Base-by-base conservation (phyloP, 2,797 vertebrate species). In the Benthosema pterotum region DNA sequence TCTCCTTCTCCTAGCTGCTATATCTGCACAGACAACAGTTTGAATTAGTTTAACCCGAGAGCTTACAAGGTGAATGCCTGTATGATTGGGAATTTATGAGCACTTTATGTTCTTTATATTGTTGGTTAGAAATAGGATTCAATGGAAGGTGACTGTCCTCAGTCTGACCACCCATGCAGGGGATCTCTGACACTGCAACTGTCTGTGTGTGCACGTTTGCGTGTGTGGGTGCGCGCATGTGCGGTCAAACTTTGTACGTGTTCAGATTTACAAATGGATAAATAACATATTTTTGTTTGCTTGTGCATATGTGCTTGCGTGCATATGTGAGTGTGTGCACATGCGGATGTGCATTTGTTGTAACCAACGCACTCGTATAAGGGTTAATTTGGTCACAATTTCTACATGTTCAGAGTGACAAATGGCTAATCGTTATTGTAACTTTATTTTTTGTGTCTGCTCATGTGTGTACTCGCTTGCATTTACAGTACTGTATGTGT, bases 121-220 rank as follows among this genome's bases (percentile, higher is more conserved):
- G 32, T 38, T 38, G 32, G 8, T 2, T 38, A 9, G 32, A 32
- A 38, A 38, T 38, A 25, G 32, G 8, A 11, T 38, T 38, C 65
- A 70, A 70, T 67, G 1, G 75, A 64, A 65, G 22, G 83, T 87
- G 81, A 85, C 78, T n/a, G n/a, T 90, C 88, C 89, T 91, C 82
- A 89, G 86, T 86, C 77, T 92, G 89, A 91, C 91, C 91, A 91
- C 90, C 89, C 90, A 25, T 25, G 22, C 22, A 90, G 88, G 88
- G 87, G 89, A 86, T 87, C 86, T 57, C 77, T 88, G 84, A 89
- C 83, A 90, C 83, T 79, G 67, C 83, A 90, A 84, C 87, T 62
- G 28, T 47, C 17, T 57, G 43, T 22, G 11, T 52, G 38, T 67
- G 50, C 55, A 25, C 52, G 49, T 46, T 19, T 43, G 47, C 46